Evolutionary conservation across 1,140 invertebrate genomes (phyloP).

Genomic region (Drosophila subobscura): DNA sequence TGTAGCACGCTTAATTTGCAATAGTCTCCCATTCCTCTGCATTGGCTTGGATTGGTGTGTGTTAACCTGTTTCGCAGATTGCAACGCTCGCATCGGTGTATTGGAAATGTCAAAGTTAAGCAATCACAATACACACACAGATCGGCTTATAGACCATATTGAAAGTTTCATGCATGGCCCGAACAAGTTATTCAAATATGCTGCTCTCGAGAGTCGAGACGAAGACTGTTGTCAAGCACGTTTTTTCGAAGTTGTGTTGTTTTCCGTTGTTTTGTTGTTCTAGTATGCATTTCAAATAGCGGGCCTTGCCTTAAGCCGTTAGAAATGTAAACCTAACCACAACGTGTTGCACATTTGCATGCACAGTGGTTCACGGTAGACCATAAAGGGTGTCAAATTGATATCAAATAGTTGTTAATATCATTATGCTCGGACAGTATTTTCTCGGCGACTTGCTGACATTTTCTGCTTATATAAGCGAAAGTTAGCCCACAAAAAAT

Average conservation of each 20-base stretch:
- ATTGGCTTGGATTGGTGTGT: constrained; percentile 57
- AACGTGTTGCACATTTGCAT: constrained; percentile 59
- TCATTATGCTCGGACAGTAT: constrained; percentile 63
- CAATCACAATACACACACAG: constrained; percentile 34
- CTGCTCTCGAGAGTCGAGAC: constrained; percentile 31
- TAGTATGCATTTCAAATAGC: constrained; percentile 71
- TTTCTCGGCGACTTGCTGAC: constrained; percentile 49
- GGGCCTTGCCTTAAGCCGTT: constrained; percentile 70
- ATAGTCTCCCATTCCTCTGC: constrained; percentile 53
- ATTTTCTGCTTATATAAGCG: constrained; percentile 77
- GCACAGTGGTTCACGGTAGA: constrained; percentile 24
- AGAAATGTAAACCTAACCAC: constrained; percentile 65
- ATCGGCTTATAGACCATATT: constrained; percentile 69
- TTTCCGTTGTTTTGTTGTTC: constrained; percentile 58
- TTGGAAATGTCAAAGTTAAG: constrained; percentile 80
- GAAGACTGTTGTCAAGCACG: constrained; percentile 71
- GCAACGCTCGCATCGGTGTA: constrained; percentile 58
- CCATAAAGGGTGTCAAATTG: constrained; percentile 63
- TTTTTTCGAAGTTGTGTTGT: constrained; percentile 53
- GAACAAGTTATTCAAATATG: constrained; percentile 79
- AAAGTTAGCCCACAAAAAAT: constrained; percentile 60
- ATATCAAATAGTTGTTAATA: constrained; percentile 58
- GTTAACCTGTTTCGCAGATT: constrained; percentile 77
- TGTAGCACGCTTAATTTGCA: constrained; percentile 67
- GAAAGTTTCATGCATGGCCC: constrained; percentile 70